Evolutionary conservation across 2,888 invertebrate species (phyloP), one percentile per base, ranked within the genome.

Genomic region (Ophioninae sp.): DNA sequence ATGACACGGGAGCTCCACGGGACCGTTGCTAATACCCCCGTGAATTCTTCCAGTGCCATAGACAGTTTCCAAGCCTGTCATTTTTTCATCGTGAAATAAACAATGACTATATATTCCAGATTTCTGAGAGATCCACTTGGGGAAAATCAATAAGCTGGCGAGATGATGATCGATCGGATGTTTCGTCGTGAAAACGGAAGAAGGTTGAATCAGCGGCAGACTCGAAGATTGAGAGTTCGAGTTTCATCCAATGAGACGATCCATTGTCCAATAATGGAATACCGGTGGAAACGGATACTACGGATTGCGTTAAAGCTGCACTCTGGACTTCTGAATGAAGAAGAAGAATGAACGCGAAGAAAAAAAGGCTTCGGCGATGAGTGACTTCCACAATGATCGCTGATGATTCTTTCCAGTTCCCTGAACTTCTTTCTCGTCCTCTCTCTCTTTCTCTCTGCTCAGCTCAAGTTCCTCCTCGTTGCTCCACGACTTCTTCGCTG

Each of bases 41-140:
- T 96, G 96, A 96, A 96, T 96, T 96, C 96, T 96, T 96, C 96
- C 96, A 96, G 96, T 96, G 96, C 96, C 96, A 96, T 96, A 96
- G 95, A 95, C 95, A 95, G 96, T 92, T 90, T 91, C 90, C 90
- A 91, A 91, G 90, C 91, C 89, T 41, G 13, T 20, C 7, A 51
- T 75, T 23, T 89, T 41, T 20, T 30, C 7, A 51, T 75, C 39
- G 22, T 63, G n/a, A 59, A 61, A 64, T 51, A 22, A 37, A 72
- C 41, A 39, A 72, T 39, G 23, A 39, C 39, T 39, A 39, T 20
- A 17, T 20, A 22, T 8, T 7, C 59, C 59, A 8, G 59, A 22
- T 22, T 9, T 17, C 20, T 20, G 20, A 10, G 9, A 9, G 22
- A 8, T 20, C 59, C 20, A 17, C 17, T 17, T 51, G 51, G 6